These are phyloP conservation scores for Saimiri boliviensis DNA, from an alignment of 2,113 vertebrate species.

Conservation along the genomic window DNA sequence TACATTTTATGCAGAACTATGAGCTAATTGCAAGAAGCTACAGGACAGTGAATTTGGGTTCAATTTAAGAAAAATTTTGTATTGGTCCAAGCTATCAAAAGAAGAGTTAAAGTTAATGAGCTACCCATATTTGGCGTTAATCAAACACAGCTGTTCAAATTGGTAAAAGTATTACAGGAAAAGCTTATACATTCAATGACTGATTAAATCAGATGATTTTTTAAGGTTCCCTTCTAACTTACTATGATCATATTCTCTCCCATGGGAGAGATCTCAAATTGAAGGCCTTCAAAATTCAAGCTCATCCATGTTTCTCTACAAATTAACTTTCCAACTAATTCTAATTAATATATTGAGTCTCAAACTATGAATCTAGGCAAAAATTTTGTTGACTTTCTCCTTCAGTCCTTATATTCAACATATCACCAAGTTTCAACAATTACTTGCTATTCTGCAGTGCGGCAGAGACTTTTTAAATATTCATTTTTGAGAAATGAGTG, in stretches of 20 bases:
- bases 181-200: background rate
- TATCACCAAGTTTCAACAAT: conserved; percentile 6
- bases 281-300: conserved; percentile 18
- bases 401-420: background rate
- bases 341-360: background rate
- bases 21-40: background rate
- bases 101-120: background rate
- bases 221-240: background rate
- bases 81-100: background rate
- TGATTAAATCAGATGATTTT: background rate
- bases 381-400: background rate
- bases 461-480: conserved; percentile 27
- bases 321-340: conserved; percentile 1
- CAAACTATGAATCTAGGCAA: background rate
- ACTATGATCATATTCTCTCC: background rate
- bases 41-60: background rate
- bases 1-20: background rate
- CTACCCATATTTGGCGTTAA: background rate
- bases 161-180: background rate
- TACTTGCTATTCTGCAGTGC: background rate
- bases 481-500: background rate
- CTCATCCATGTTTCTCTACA: background rate
- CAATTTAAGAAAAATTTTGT: conserved; percentile 14
- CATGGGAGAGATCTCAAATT: conserved; percentile 6
- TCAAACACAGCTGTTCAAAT: background rate